Conservation (phyloP, 2,113 vertebrate species). For the Alouatta palliata region DNA sequence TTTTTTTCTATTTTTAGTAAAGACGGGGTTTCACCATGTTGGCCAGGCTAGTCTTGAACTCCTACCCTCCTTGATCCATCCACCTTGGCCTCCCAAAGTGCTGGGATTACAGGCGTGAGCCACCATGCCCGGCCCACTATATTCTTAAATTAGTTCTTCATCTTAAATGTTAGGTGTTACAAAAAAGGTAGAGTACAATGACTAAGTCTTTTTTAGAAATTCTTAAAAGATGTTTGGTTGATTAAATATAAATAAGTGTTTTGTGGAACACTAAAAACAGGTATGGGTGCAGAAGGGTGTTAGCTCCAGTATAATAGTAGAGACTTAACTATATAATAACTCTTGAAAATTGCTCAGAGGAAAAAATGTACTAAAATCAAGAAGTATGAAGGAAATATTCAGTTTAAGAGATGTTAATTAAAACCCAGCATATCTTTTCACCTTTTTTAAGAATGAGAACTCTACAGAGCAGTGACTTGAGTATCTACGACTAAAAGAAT, state of each 20-base stretch:
- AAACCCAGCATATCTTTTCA: slow-evolving; percentile 8
- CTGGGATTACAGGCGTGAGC: too few relatives aligned
- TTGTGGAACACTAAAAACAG: neutral
- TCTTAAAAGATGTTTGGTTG: slow-evolving; percentile 4
- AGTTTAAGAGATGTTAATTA: slow-evolving; percentile 36
- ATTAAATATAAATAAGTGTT: neutral
- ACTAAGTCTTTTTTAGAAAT: neutral
- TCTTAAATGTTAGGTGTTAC: neutral
- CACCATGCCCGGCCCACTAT: neutral
- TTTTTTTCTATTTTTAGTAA: too few relatives aligned
- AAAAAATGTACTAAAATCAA: slow-evolving; percentile 15
- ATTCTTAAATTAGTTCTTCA: slow-evolving; percentile 3
- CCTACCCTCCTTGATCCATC: too few relatives aligned
- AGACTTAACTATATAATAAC: neutral
- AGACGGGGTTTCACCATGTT: too few relatives aligned
- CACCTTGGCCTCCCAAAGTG: too few relatives aligned
- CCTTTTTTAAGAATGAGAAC: neutral
- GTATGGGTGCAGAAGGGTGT: neutral
- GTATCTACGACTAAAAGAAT: neutral
- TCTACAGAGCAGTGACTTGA: neutral
- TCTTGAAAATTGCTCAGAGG: slow-evolving; percentile 11
- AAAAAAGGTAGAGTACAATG: neutral
- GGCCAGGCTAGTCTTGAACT: too few relatives aligned
- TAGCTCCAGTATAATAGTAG: neutral
- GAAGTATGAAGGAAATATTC: neutral